phyloP scores from a whole-genome alignment of 2,797 vertebrate species.

The Glossophaga mutica region DNA sequence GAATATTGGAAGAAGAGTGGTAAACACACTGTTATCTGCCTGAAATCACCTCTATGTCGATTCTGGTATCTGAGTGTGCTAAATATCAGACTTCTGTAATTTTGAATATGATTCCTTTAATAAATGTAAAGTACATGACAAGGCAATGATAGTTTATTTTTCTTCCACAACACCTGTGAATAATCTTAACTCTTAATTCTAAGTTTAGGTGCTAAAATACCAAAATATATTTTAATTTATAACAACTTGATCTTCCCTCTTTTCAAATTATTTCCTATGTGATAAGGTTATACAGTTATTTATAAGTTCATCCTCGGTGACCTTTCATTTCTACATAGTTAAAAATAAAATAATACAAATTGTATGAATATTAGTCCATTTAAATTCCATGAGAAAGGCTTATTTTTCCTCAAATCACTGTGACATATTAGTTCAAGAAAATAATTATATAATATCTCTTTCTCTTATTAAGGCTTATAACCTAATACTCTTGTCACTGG shows the following conservation, averaged over 20 bases:
- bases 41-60: constrained; percentile 2
- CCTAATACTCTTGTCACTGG: neutral
- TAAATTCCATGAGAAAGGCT: neutral
- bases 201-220: constrained; percentile 10
- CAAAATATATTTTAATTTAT: constrained; percentile 31
- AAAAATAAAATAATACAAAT: constrained; percentile 34
- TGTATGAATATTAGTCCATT: neutral
- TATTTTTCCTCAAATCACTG: constrained; percentile 21
- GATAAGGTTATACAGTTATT: neutral
- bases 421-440: neutral
- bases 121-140: neutral
- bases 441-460: neutral
- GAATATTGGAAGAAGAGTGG: neutral
- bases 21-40: neutral
- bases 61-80: neutral
- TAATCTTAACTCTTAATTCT: constrained; percentile 28
- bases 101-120: neutral
- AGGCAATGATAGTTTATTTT: neutral
- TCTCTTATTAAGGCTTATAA: neutral
- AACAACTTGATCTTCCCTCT: constrained; percentile 24
- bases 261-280: neutral
- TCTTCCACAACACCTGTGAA: neutral
- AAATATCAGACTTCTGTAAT: neutral
- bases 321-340: neutral
- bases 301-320: constrained; percentile 16